Base-by-base conservation (phyloP, 2,797 vertebrate genomes). In the Gallinago solitaria region DNA sequence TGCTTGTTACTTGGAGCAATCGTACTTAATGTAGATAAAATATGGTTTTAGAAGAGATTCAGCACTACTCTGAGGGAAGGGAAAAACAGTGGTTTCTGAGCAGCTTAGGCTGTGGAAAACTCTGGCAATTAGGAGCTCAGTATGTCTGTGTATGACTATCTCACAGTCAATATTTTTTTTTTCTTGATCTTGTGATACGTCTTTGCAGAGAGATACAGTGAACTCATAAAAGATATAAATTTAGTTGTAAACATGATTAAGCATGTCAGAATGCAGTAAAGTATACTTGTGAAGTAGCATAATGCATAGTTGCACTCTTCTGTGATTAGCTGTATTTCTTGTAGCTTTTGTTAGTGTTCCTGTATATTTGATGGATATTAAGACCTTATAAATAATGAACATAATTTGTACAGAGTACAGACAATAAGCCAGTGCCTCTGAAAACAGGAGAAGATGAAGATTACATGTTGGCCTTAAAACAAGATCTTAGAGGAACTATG, bases 381-480 rank as follows among this genome's bases (percentile, higher is more conserved):
- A 71, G n/a, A 71, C 47, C 43, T 88, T 74, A 54, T 23, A 69
- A 93, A 79, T 87, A 93, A 89, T 71, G 61, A 91, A 86, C 6
- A n/a, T 89, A 80, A 86, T 91, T 87, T 94, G 73, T 93, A 87
- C 83, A 99, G 98, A 97, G 82, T 96, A 98, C 92, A 92, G 99
- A 99, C 76, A 99, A 97, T 97, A 99, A 99, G 71, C 98, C 99
- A 56, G 98, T 98, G 87, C 98, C 98, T 12, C 96, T 99, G 83
- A 98, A 98, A 97, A 97, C 82, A 45, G 98, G 98, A 43, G 99
- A 99, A 91, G 98, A 98, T 18, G 98, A 99, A 95, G 98, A 99
- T 92, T 99, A 99, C 95, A 98, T 99, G 98, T 97, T 99, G 96
- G 98, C 98, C 92, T 97, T 99, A 96, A 99, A 99, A 96, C 99